Conservation (phyloP, 35 echinoderm and acorn worm genomes). For the Stichopus chloronotus region DNA sequence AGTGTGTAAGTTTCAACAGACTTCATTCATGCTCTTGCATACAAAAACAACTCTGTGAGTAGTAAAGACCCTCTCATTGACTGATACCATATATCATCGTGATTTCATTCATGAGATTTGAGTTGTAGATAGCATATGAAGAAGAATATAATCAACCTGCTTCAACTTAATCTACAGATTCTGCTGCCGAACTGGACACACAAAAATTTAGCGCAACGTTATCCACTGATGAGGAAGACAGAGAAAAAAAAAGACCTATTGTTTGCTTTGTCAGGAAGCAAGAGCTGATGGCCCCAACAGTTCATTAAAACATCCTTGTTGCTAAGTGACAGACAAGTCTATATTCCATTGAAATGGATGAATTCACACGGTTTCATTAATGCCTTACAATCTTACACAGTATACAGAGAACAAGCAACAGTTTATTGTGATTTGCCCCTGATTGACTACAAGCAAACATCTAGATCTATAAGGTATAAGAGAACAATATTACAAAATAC, state of each 20-base stretch:
- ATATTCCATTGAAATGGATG: neutral
- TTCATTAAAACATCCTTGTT: constrained; percentile 16
- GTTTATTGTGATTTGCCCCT: neutral
- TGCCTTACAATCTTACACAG: neutral
- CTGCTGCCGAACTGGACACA: neutral
- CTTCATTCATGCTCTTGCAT: no score
- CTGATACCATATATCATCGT: no score
- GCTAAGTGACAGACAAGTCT: constrained; percentile 1
- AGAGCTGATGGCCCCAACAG: neutral
- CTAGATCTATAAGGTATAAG: no score
- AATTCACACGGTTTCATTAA: constrained; percentile 24
- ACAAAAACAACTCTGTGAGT: no score
- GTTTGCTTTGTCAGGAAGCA: constrained; percentile 18
- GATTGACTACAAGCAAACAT: no score
- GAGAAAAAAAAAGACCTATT: neutral
- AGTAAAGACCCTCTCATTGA: no score
- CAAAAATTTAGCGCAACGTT: neutral
- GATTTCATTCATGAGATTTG: neutral
- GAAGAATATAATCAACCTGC: no score
- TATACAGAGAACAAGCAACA: neutral
- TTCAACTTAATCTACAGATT: neutral
- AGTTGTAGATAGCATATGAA: neutral
- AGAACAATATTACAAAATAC: no score
- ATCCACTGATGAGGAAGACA: neutral
- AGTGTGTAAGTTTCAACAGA: no score